phyloP scores from a whole-genome alignment of 2,888 invertebrate species.

The Himalopsyche kuldschensis region DNA sequence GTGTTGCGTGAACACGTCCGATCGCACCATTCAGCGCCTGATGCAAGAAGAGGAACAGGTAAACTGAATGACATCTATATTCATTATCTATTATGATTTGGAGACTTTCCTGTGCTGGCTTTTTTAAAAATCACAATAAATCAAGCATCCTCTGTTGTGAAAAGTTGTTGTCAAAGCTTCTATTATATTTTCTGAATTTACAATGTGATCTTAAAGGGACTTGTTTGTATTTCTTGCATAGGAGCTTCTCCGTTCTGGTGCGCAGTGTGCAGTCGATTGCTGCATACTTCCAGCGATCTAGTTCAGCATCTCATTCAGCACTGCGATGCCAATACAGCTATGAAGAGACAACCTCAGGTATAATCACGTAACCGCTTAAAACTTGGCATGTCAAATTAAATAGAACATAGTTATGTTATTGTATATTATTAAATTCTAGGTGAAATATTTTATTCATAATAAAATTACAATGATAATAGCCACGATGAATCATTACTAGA shows the following conservation, averaged over 20 bases:
- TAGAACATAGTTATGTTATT: background rate
- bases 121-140: too few species aligned
- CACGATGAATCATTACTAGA: too few species aligned
- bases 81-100: too few species aligned
- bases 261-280: constrained; percentile 73
- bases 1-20: constrained; percentile 83
- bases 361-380: constrained; percentile 10
- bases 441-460: too few species aligned
- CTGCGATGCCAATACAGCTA: constrained; percentile 82
- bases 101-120: too few species aligned
- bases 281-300: constrained; percentile 72
- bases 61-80: constrained; percentile 31
- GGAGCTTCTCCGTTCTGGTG: constrained; percentile 70
- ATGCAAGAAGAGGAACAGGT: constrained; percentile 66
- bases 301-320: constrained; percentile 84
- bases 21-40: constrained; percentile 82
- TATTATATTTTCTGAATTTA: background rate
- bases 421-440: too few species aligned
- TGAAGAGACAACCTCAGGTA: constrained; percentile 74
- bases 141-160: too few species aligned
- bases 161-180: too few species aligned
- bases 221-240: constrained; percentile 36
- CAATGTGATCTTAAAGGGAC: background rate
- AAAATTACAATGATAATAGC: too few species aligned
- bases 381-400: background rate